These are phyloP conservation scores for Perodicticus potto DNA, from an alignment of 2,797 vertebrate species.

Conservation along the genomic window DNA sequence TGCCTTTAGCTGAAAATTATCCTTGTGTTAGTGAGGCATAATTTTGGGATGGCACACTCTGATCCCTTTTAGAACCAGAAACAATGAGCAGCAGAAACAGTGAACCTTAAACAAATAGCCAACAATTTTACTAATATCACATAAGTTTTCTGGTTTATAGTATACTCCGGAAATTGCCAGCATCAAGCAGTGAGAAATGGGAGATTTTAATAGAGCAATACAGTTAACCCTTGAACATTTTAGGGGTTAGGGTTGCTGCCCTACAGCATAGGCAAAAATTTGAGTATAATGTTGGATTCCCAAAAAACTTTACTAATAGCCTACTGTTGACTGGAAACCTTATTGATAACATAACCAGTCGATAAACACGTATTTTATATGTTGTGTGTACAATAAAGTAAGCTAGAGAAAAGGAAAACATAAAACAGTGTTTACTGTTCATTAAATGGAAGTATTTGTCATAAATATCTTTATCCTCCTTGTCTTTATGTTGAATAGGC, in stretches of 20 bases:
- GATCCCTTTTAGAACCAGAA: not conserved
- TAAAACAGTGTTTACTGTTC: not conserved
- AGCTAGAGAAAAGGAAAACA: not conserved
- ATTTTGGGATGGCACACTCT: not conserved
- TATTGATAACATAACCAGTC: not conserved
- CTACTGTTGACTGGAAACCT: not conserved
- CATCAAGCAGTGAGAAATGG: not conserved
- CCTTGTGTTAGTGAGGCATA: not conserved
- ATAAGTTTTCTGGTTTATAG: not conserved
- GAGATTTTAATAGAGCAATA: constrained; percentile 15
- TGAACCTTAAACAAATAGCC: not conserved
- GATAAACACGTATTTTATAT: not conserved
- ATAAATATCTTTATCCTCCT: not conserved
- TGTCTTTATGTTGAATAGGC: not conserved
- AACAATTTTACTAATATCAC: not conserved
- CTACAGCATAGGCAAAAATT: not conserved
- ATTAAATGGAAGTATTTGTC: not conserved
- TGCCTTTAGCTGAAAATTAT: not conserved
- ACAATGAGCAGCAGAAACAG: not conserved
- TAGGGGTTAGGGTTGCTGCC: no score
- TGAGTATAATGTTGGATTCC: not conserved
- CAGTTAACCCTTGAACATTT: not conserved
- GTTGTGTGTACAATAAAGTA: not conserved
- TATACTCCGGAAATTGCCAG: not conserved
- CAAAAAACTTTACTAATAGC: not conserved